Evolutionary conservation across 2,888 invertebrate species (phyloP).

Genomic region (Chironomus tentans): DNA sequence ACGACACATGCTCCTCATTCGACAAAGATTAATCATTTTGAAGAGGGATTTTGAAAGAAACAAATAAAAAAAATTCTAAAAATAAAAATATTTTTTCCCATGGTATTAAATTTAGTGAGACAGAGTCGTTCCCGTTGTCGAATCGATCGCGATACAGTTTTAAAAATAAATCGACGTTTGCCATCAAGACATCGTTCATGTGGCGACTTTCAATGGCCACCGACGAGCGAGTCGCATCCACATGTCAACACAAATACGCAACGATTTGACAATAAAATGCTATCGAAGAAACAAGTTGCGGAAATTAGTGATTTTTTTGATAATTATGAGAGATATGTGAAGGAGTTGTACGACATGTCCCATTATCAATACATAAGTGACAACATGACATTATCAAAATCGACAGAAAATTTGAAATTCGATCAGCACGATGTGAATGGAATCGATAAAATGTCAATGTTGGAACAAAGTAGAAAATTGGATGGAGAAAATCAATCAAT

Average conservation of each 20-base stretch:
- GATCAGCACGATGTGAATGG: neutral
- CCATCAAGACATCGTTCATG: constrained; percentile 30
- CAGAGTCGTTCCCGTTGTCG: constrained; percentile 38
- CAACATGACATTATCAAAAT: constrained; percentile 14
- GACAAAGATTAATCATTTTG: too few relatives aligned
- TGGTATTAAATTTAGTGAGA: neutral
- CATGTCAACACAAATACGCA: constrained; percentile 19
- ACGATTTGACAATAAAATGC: constrained; percentile 3
- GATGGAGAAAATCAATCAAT: constrained; percentile 18
- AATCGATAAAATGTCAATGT: neutral
- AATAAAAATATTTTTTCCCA: neutral
- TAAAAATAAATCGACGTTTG: constrained; percentile 40
- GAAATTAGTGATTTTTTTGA: constrained; percentile 10
- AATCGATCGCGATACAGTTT: constrained; percentile 40
- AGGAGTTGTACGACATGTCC: neutral
- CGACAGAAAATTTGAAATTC: constrained; percentile 22
- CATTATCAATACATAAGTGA: constrained; percentile 7
- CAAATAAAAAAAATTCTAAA: too few relatives aligned
- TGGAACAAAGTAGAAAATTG: neutral
- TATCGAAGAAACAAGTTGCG: constrained; percentile 12
- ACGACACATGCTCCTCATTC: too few relatives aligned
- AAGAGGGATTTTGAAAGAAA: neutral
- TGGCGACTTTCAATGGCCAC: constrained; percentile 3
- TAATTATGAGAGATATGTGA: constrained; percentile 10
- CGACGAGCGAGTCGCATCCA: constrained; percentile 2